Conservation (phyloP, 2,113 vertebrate species). For the Lutjanus erythropterus region DNA sequence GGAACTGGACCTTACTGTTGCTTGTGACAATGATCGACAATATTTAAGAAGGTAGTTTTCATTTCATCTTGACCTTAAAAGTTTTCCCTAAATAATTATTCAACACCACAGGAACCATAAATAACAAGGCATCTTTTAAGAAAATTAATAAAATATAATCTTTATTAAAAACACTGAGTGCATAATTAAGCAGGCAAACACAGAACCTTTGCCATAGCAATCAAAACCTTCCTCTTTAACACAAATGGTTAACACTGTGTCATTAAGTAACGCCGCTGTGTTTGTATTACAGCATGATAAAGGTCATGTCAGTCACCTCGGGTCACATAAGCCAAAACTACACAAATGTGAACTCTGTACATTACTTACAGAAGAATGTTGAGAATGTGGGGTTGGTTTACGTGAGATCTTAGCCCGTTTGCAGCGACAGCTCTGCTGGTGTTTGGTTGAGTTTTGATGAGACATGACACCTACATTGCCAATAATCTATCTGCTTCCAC, state of each 20-base stretch:
- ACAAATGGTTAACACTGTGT: background rate
- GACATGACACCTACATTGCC: slow-evolving; percentile 6
- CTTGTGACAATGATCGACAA: no score
- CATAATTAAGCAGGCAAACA: slow-evolving; percentile 51
- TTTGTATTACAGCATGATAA: slow-evolving; percentile 22
- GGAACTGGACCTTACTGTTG: no score
- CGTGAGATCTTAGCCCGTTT: slow-evolving; percentile 17
- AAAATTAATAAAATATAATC: slow-evolving; percentile 75
- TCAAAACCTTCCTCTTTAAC: slow-evolving; percentile 16
- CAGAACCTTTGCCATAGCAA: slow-evolving; percentile 26
- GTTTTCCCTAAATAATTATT: background rate
- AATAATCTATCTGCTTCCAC: slow-evolving; percentile 42
- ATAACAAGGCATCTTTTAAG: slow-evolving; percentile 10
- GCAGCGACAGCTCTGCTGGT: slow-evolving; percentile 23
- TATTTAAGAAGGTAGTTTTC: no score
- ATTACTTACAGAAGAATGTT: slow-evolving; percentile 50
- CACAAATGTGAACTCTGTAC: slow-evolving; percentile 34
- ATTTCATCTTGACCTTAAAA: no score
- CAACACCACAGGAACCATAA: slow-evolving; percentile 5
- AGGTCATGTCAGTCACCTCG: slow-evolving; percentile 28
- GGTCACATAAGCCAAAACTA: slow-evolving; percentile 46
- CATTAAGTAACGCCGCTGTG: slow-evolving; percentile 7
- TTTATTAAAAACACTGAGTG: slow-evolving; percentile 74
- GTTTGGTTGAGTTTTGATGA: slow-evolving; percentile 42
- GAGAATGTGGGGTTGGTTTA: slow-evolving; percentile 48